Percentiles rank a stretch among this genome's conserved stretches.
Evolutionary conservation across 2,888 invertebrate species (phyloP).

Genomic region (Orgyia antiqua): DNA sequence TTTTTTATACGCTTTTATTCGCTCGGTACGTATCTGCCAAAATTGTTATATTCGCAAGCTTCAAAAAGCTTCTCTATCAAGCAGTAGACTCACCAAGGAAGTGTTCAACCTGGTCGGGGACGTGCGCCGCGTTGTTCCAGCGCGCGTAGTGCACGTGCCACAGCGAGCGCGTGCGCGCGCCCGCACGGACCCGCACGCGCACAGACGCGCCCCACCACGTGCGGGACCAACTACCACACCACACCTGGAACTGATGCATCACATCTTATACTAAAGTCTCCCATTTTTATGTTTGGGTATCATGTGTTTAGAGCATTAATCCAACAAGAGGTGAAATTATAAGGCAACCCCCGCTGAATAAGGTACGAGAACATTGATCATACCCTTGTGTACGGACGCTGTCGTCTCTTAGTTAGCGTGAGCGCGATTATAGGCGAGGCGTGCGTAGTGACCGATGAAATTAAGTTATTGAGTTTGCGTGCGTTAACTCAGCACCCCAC

Average conservation of each 20-base stretch:
- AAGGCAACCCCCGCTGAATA: too few species aligned
- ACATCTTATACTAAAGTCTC: too few species aligned
- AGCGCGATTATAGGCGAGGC: too few species aligned
- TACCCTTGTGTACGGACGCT: too few species aligned
- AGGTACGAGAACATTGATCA: too few species aligned
- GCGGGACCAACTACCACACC: constrained; percentile 33
- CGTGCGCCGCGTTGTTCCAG: constrained; percentile 80
- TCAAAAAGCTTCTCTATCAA: background rate
- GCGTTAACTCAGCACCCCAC: too few species aligned
- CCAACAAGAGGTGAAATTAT: too few species aligned
- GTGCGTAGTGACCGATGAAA: background rate
- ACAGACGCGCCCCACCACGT: constrained; percentile 61
- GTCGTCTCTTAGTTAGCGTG: too few species aligned
- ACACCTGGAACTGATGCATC: constrained; percentile 46
- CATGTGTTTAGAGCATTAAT: background rate
- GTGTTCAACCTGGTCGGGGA: constrained; percentile 81
- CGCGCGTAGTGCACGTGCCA: constrained; percentile 91
- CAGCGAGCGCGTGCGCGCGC: constrained; percentile 58
- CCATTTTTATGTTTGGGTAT: too few species aligned
- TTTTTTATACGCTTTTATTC: too few species aligned
- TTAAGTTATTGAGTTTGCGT: background rate
- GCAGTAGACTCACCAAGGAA: constrained; percentile 69
- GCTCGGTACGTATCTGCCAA: too few species aligned
- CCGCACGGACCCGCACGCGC: constrained; percentile 43
- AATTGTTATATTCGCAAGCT: background rate